phyloP scores from a whole-genome alignment of 2,888 invertebrate species.

The Adelognathus sp. region DNA sequence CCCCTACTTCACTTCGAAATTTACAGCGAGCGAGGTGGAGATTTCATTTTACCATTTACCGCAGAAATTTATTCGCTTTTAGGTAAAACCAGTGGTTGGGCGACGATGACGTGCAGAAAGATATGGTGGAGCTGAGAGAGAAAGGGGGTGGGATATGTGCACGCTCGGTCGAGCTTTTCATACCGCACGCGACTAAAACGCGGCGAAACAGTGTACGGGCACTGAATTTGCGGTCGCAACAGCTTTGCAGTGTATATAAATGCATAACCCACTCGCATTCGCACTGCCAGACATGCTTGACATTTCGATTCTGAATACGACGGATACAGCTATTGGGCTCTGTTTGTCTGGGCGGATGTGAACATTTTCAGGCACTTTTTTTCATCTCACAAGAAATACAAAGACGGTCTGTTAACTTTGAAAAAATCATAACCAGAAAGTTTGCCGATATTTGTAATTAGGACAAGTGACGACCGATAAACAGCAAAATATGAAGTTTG shows the following conservation, averaged over 20 bases:
- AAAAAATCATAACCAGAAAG: too few species aligned
- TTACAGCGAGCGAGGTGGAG: conserved; percentile 66
- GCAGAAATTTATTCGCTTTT: conserved; percentile 69
- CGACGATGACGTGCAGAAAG: background rate
- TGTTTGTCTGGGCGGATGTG: too few species aligned
- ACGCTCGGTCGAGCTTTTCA: background rate
- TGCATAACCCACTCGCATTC: background rate
- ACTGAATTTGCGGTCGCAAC: conserved; percentile 25
- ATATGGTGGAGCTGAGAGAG: background rate
- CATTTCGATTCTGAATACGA: conserved; percentile 33
- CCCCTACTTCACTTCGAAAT: conserved; percentile 5
- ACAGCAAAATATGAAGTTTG: too few species aligned
- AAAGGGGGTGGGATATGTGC: background rate
- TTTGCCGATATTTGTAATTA: too few species aligned
- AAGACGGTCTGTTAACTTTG: too few species aligned
- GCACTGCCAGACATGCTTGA: background rate
- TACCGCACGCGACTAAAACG: background rate
- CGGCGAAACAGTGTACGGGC: background rate
- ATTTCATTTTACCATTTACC: conserved; percentile 76
- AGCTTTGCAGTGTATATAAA: conserved; percentile 15
- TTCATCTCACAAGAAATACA: too few species aligned
- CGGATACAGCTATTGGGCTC: background rate
- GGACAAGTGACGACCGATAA: too few species aligned
- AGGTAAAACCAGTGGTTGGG: conserved; percentile 15
- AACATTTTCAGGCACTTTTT: too few species aligned